A percentile compares a stretch with the other conserved stretches of the same genome.
phyloP scores from a whole-genome alignment of 2,888 invertebrate species.

The Pollenia angustigena region DNA sequence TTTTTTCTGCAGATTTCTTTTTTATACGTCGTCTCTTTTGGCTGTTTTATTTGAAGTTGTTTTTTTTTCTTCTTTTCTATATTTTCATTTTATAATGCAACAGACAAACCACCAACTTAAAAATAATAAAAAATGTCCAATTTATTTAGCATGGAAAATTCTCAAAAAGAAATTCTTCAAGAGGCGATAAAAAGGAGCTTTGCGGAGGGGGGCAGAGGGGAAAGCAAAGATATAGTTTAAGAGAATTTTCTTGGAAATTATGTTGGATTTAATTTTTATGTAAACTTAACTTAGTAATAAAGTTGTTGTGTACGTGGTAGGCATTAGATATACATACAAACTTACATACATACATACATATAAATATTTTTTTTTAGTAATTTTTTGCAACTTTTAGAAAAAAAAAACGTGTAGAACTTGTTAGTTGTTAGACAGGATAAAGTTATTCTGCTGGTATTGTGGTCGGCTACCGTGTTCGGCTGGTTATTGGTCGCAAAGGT shows the following conservation, averaged over 20 bases:
- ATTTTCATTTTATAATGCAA: slow-evolving; percentile 33
- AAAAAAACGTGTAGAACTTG: neutral
- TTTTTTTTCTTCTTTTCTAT: neutral
- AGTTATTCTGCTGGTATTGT: slow-evolving; percentile 9
- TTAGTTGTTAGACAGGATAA: slow-evolving; percentile 8
- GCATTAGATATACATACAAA: neutral
- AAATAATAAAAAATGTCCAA: slow-evolving; percentile 63
- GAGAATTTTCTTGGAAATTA: slow-evolving; percentile 41
- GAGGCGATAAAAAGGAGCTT: neutral
- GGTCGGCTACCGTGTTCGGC: neutral
- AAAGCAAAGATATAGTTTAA: neutral
- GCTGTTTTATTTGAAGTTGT: slow-evolving; percentile 30
- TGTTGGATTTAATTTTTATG: slow-evolving; percentile 46
- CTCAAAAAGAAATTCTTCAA: slow-evolving; percentile 10
- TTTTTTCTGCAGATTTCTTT: slow-evolving; percentile 27
- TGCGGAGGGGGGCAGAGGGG: neutral
- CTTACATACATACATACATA: neutral
- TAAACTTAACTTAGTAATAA: slow-evolving; percentile 50
- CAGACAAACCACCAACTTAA: slow-evolving; percentile 47
- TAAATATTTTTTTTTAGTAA: neutral
- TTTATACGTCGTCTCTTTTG: neutral
- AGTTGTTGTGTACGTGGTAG: slow-evolving; percentile 40
- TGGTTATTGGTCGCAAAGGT: neutral
- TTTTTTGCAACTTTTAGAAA: neutral
- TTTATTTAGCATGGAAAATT: slow-evolving; percentile 41